Conservation (phyloP, 2,797 vertebrate genomes). For the Peromyscus melanophrys region DNA sequence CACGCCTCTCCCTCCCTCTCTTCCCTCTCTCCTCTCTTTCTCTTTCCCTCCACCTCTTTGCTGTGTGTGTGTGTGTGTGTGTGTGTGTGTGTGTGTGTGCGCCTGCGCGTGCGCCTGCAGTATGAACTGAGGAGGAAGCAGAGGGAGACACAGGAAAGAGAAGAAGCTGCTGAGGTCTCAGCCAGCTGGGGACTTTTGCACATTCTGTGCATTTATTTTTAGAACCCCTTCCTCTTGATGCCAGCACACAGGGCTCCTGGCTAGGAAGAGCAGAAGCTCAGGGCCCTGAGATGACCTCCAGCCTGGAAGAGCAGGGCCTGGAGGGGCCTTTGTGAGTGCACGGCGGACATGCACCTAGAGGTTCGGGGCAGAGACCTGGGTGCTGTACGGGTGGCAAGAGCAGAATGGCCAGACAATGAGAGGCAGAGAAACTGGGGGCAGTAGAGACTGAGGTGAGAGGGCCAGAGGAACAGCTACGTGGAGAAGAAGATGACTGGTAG, state of each 20-base stretch:
- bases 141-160: neutral
- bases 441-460: neutral
- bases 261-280: neutral
- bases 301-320: neutral
- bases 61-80: neutral
- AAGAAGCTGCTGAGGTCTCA: neutral
- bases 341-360: neutral
- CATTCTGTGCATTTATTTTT: constrained; percentile 41
- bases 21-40: neutral
- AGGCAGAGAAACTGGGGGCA: neutral
- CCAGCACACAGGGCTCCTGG: neutral
- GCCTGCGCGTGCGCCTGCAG: too few species aligned
- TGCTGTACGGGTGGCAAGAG: neutral
- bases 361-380: neutral
- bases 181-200: neutral
- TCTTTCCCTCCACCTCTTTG: neutral
- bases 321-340: neutral
- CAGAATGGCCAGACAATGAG: neutral
- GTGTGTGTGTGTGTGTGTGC: neutral
- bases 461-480: neutral
- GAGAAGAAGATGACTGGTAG: neutral
- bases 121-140: neutral
- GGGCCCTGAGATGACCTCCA: neutral
- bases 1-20: neutral
- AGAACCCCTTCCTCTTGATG: neutral